phyloP scores from a whole-genome alignment of 2,113 vertebrate species.

The Burhinus oedicnemus region DNA sequence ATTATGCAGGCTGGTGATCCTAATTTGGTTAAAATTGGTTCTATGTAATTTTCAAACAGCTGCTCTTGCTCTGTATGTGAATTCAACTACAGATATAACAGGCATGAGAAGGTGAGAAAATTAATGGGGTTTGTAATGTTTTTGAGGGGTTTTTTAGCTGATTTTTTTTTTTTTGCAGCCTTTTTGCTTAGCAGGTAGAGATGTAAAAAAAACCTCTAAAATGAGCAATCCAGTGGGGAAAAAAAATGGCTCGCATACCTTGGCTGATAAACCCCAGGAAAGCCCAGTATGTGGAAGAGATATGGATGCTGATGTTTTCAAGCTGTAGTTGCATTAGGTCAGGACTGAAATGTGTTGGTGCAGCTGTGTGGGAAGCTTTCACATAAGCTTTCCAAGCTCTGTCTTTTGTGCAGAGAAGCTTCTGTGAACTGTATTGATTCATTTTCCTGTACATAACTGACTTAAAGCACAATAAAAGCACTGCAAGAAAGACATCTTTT shows the following conservation, averaged over 20 bases:
- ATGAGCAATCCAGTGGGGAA: not conserved
- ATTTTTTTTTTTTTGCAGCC: not conserved
- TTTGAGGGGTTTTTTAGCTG: not conserved
- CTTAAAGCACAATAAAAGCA: conserved; percentile 11
- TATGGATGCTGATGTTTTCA: not conserved
- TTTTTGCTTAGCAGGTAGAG: not conserved
- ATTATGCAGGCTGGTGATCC: not conserved
- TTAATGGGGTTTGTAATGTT: not conserved
- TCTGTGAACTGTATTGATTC: not conserved
- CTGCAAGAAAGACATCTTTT: not conserved
- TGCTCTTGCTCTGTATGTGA: not conserved
- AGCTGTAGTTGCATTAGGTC: not conserved
- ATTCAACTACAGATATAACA: not conserved
- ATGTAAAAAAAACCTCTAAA: not conserved
- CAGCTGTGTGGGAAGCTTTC: not conserved
- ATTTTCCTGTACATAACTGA: not conserved
- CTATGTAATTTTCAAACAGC: not conserved
- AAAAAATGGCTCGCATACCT: not conserved
- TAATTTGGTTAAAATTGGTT: not conserved
- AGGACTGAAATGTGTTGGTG: not conserved
- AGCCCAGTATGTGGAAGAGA: not conserved
- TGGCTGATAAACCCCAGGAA: not conserved
- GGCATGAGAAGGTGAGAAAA: not conserved
- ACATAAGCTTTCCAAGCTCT: not conserved
- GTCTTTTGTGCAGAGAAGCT: not conserved